These are phyloP conservation scores for Plotosus lineatus DNA, from an alignment of 2,113 vertebrate genomes.

Conservation along the genomic window DNA sequence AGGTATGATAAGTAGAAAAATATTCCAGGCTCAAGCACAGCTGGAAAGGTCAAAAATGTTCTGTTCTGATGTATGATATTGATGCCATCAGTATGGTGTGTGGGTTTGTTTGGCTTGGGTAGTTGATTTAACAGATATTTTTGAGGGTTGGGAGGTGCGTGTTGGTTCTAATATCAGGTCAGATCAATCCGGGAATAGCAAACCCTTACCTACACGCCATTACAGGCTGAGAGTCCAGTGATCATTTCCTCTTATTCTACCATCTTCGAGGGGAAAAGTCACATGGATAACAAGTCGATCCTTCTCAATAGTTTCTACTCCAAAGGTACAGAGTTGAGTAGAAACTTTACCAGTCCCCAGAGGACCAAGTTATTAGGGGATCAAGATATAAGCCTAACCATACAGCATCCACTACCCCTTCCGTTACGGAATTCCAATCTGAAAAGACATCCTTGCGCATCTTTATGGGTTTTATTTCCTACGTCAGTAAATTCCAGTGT, in stretches of 20 bases:
- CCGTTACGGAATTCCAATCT: not conserved
- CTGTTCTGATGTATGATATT: no score
- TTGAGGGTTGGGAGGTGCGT: no score
- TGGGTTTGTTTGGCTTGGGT: no score
- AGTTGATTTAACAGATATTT: no score
- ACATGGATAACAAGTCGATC: not conserved
- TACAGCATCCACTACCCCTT: not conserved
- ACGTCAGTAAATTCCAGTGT: not conserved
- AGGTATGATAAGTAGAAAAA: no score
- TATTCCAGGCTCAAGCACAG: no score
- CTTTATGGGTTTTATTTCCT: not conserved
- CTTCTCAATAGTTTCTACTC: not conserved
- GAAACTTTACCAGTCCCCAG: not conserved
- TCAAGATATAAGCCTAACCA: not conserved
- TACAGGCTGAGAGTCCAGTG: not conserved
- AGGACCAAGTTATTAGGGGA: not conserved
- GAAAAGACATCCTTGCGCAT: not conserved
- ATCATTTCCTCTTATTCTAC: not conserved
- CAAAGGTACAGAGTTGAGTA: not conserved
- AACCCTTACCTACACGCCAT: no score
- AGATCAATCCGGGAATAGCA: no score
- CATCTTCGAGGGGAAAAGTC: not conserved
- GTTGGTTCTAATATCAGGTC: no score
- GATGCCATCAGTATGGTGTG: no score
- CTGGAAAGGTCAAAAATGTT: no score